Evolutionary conservation across 2,113 vertebrate genomes (phyloP).

Genomic region (Siphamia tubifer): DNA sequence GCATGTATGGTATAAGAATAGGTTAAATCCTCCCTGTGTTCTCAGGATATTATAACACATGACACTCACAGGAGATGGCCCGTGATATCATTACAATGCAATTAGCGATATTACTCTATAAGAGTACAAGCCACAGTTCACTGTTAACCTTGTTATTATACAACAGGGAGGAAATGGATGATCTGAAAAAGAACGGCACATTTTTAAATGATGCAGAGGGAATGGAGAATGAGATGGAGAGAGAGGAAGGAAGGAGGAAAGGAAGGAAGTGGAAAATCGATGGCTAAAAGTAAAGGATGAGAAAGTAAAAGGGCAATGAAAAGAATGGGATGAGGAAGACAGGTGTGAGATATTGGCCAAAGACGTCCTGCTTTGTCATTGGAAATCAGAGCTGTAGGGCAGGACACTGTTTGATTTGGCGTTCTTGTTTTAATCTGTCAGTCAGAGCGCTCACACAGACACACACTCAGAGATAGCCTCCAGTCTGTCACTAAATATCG

Average conservation of each 20-base stretch:
- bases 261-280: conserved; percentile 51
- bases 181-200: conserved; percentile 16
- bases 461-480: conserved; percentile 7
- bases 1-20: conserved; percentile 1
- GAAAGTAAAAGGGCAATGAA: conserved; percentile 44
- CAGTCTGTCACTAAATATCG: conserved; percentile 51
- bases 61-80: conserved; percentile 33
- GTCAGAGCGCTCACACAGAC: conserved; percentile 21
- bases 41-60: conserved; percentile 33
- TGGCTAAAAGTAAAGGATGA: conserved; percentile 49
- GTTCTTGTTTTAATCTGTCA: conserved; percentile 64
- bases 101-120: conserved; percentile 57
- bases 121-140: conserved; percentile 60
- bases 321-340: conserved; percentile 36
- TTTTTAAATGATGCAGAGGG: conserved; percentile 47
- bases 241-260: not conserved
- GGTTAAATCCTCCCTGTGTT: conserved; percentile 16
- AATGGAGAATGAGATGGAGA: conserved; percentile 9
- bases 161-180: conserved; percentile 57
- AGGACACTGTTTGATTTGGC: conserved; percentile 55
- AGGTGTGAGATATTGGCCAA: conserved; percentile 50
- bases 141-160: conserved; percentile 60
- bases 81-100: conserved; percentile 58
- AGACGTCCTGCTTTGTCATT: conserved; percentile 61
- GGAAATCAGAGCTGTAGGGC: conserved; percentile 47